A percentile compares a stretch with the other conserved stretches of the same genome.
These are phyloP conservation scores for Pangasianodon hypophthalmus DNA, from an alignment of 2,113 vertebrate species.

Conservation along the genomic window DNA sequence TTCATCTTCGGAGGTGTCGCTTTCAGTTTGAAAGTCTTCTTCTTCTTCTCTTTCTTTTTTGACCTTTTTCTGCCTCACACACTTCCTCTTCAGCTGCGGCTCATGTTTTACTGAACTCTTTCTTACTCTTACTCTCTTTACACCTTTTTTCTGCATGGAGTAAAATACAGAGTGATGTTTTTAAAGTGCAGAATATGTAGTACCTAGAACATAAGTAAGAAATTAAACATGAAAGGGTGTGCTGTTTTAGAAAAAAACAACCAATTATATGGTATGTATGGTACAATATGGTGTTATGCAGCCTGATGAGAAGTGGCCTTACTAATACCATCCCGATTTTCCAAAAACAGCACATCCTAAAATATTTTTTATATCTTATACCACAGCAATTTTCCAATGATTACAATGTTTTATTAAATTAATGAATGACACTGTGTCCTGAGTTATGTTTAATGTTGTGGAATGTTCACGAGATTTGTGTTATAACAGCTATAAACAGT, in stretches of 20 bases:
- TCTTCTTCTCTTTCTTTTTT: not conserved
- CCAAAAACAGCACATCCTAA: not conserved
- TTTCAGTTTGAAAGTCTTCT: not conserved
- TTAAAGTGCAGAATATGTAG: not conserved
- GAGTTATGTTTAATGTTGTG: not conserved
- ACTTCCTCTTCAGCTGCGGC: conserved; percentile 24
- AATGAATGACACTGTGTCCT: not conserved
- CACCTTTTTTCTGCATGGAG: not conserved
- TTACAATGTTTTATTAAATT: not conserved
- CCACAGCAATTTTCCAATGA: not conserved
- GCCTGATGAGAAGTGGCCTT: not conserved
- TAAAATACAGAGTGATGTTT: not conserved
- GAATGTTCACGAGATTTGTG: not conserved
- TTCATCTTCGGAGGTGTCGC: conserved; percentile 35
- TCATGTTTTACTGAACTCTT: not conserved
- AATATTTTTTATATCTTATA: not conserved
- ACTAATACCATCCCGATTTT: not conserved
- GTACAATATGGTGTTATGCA: not conserved
- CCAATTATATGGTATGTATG: not conserved
- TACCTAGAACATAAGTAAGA: not conserved
- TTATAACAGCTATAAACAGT: not conserved
- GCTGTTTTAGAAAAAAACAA: not conserved
- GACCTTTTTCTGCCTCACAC: conserved; percentile 4
- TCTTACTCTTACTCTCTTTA: not conserved
- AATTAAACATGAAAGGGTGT: not conserved